Conservation (phyloP, 2,113 vertebrate species). For the Solenodon paradoxus region DNA sequence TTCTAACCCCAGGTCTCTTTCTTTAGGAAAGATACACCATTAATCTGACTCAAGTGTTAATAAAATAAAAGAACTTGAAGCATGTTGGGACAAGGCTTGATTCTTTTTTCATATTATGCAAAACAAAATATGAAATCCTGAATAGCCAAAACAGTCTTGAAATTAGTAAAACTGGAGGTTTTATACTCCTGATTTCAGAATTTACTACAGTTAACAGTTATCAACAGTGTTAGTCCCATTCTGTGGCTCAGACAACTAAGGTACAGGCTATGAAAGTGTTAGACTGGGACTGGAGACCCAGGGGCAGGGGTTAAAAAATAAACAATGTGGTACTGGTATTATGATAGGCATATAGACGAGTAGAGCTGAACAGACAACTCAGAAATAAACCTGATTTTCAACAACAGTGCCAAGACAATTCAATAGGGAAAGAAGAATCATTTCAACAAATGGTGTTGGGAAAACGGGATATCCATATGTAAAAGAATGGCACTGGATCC, state of each 20-base stretch:
- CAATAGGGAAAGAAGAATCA: not conserved
- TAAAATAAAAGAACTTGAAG: not conserved
- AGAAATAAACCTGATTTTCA: not conserved
- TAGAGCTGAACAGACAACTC: not conserved
- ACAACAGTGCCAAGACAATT: not conserved
- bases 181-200: not conserved
- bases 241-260: too few relatives aligned
- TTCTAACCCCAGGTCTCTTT: not conserved
- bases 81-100: not conserved
- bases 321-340: not conserved
- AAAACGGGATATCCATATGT: not conserved
- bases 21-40: not conserved
- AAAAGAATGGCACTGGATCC: not conserved
- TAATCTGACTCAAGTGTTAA: not conserved
- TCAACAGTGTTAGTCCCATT: not conserved
- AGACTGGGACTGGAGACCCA: too few relatives aligned
- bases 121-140: not conserved
- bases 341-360: not conserved
- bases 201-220: not conserved
- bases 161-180: not conserved
- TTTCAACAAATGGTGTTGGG: not conserved
- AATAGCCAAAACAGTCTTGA: not conserved
- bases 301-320: too few relatives aligned
- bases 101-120: not conserved
- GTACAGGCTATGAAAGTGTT: too few relatives aligned